A percentile compares a stretch with the other conserved stretches of the same genome.
Conservation (phyloP, 2,888 invertebrate genomes). For the Agonopterix arenella region DNA sequence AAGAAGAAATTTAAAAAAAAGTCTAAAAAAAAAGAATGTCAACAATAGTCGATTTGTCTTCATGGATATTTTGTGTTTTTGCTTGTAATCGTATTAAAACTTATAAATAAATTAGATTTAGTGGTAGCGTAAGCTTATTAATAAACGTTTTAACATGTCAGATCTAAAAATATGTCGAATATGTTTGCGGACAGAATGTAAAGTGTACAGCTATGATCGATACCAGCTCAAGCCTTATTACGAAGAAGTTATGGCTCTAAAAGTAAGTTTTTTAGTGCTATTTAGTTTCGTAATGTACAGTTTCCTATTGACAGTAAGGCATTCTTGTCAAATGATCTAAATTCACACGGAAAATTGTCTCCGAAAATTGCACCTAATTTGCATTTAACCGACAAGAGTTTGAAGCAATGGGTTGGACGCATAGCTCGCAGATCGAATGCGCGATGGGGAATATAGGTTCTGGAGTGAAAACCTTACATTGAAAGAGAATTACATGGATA, state of each 20-base stretch:
- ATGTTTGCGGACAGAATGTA: conserved; percentile 43
- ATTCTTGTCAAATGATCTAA: neutral
- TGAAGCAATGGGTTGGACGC: too few species aligned
- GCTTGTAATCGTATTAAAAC: neutral
- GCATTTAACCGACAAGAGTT: too few species aligned
- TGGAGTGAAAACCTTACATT: too few species aligned
- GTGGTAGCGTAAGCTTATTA: neutral
- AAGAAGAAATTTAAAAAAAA: neutral
- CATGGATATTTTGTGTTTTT: neutral
- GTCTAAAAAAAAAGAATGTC: neutral
- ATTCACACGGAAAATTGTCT: neutral
- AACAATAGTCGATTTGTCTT: neutral
- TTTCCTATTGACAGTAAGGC: too few species aligned
- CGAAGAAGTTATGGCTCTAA: conserved; percentile 47
- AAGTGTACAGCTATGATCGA: conserved; percentile 38
- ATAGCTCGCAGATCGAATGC: too few species aligned
- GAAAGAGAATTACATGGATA: too few species aligned
- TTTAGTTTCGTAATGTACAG: too few species aligned
- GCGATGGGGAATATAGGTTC: too few species aligned
- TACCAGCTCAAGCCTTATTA: conserved; percentile 47
- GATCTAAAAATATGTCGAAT: conserved; percentile 49
- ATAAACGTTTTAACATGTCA: conserved; percentile 22
- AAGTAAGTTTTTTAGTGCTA: conserved; percentile 29
- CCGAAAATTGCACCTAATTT: too few species aligned
- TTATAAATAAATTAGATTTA: neutral